Conservation (phyloP, 2,113 vertebrate genomes). For the Procavia capensis region DNA sequence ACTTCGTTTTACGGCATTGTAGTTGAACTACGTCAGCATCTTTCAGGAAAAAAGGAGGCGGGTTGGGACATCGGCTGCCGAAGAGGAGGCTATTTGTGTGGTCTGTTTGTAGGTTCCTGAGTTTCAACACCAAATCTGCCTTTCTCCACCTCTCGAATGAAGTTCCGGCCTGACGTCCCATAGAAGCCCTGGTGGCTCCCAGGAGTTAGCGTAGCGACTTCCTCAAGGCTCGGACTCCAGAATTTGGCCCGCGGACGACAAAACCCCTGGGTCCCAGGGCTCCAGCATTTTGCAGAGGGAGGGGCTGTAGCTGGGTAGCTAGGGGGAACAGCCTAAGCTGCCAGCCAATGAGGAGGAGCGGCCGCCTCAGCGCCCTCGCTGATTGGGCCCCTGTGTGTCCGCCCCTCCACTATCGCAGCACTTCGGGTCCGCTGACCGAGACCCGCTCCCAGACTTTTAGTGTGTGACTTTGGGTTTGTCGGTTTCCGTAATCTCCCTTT, state of each 20-base stretch:
- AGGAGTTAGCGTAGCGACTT: background rate
- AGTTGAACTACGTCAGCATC: background rate
- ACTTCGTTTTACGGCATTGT: too few relatives aligned
- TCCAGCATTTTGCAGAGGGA: rapidly evolving
- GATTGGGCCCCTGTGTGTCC: constrained; percentile 41
- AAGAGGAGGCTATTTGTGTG: background rate
- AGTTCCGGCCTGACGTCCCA: background rate
- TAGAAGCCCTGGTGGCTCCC: background rate
- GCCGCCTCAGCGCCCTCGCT: background rate
- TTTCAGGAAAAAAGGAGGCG: background rate
- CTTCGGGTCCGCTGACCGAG: background rate
- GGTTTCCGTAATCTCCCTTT: rapidly evolving
- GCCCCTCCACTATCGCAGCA: background rate
- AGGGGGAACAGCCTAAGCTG: constrained; percentile 68
- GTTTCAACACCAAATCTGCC: background rate
- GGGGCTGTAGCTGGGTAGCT: background rate
- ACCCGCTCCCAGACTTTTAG: rapidly evolving
- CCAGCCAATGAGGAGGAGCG: constrained; percentile 45
- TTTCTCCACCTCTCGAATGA: background rate
- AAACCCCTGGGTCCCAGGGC: rapidly evolving
- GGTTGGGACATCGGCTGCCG: background rate
- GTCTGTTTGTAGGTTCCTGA: background rate
- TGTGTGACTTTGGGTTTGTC: rapidly evolving
- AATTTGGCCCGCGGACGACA: background rate
- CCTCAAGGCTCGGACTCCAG: rapidly evolving